Evolutionary conservation across 2,113 vertebrate genomes (phyloP), one percentile per base, ranked within the genome.

Genomic region (Rhinolophus ferrumequinum): DNA sequence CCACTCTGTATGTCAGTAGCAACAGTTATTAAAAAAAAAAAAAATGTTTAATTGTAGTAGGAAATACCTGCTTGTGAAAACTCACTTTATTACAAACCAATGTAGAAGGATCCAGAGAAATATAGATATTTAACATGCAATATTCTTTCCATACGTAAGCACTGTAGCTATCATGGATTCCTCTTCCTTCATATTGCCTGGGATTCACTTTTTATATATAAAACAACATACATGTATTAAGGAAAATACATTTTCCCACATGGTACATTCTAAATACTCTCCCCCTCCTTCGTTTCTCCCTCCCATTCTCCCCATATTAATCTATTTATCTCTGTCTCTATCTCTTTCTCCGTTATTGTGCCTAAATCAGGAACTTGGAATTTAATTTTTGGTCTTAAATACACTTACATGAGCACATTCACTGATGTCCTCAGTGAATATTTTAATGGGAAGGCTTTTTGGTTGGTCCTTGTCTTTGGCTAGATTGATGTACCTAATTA

Each of bases 401-500:
- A 72, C 85, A 98, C 99, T 98, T 98, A 99, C 99, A 38, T 98
- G 99, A 96, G 98, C 98, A 94, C 98, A 99, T 10, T 99, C 99
- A 96, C 99, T 99, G 64, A 99, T 97, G 2, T 99, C 99, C 97
- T 99, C 99, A 19, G 99, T 99, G 96, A 99, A 98, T 95, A 99
- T 99, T 92, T 99, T 99, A 92, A 99, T 96, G 11, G 99, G 99
- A 75, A 99, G 98, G n/a, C 97, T 99, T 97, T 99, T 99, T 10
- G 99, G 98, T 60, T 99, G 98, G 26, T 99, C 99, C 66, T 98
- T 99, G 90, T 99, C 98, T 96, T 99, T 99, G 94, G 99, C 99
- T 95, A 99, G 98, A 86, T 94, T 98, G 95, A 99, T 99, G 93
- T 98, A 98, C 96, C 99, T 99, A 93, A 97, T 33, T 97, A 96